phyloP scores from a whole-genome alignment of 1,140 invertebrate genomes.

The Potamilus streckersoni region DNA sequence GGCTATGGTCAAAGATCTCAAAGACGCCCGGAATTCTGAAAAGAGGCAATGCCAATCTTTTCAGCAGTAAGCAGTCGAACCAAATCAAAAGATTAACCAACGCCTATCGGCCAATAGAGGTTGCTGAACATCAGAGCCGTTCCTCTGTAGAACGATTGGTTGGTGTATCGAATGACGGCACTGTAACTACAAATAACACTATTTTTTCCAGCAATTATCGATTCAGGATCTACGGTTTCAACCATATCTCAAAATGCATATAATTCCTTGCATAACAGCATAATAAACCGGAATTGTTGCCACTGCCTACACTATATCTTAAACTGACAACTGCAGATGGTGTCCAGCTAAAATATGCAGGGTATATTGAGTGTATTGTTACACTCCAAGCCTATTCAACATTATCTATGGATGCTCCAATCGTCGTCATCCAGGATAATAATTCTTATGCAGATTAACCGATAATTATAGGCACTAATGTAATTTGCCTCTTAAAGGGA shows the following conservation, averaged over 20 bases:
- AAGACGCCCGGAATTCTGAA: too few species aligned
- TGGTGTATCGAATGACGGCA: too few species aligned
- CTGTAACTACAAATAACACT: neutral
- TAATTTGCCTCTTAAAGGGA: too few species aligned
- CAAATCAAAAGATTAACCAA: too few species aligned
- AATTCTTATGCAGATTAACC: too few species aligned
- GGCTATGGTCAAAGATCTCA: too few species aligned
- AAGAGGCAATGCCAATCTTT: too few species aligned
- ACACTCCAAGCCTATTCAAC: neutral
- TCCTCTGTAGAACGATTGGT: too few species aligned
- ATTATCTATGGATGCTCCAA: neutral
- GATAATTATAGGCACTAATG: neutral
- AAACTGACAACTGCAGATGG: constrained; percentile 10
- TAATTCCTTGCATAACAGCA: neutral
- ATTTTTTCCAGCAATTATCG: neutral
- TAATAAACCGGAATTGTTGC: neutral
- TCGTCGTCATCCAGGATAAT: neutral
- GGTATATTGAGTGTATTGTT: constrained; percentile 3
- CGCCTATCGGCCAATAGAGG: too few species aligned
- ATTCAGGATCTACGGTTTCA: constrained; percentile 14
- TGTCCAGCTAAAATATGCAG: neutral
- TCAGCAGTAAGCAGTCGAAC: too few species aligned
- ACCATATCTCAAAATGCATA: neutral
- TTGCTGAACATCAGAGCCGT: too few species aligned
- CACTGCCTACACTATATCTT: constrained; percentile 1